A percentile compares a stretch with the other conserved stretches of the same genome.
These are phyloP conservation scores for Connochaetes taurinus DNA, from an alignment of 2,113 vertebrate species.

Conservation along the genomic window DNA sequence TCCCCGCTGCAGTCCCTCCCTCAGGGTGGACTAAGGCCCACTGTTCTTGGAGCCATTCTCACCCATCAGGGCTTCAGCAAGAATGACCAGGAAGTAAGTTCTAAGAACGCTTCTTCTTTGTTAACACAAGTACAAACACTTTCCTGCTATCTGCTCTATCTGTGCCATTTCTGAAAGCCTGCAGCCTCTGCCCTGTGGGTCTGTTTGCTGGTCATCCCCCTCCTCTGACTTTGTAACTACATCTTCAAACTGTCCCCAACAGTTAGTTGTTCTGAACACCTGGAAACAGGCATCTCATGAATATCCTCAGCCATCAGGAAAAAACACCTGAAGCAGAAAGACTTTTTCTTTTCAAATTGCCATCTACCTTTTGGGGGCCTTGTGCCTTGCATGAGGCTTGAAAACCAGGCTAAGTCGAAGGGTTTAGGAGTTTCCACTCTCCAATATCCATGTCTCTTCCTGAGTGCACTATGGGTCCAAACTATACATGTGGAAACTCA, in stretches of 20 bases:
- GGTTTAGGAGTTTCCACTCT: background rate
- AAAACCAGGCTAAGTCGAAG: background rate
- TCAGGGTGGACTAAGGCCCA: background rate
- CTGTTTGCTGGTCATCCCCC: background rate
- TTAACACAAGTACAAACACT: background rate
- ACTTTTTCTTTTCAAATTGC: background rate
- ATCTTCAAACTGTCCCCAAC: background rate
- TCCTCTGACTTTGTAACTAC: background rate
- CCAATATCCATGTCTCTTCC: background rate
- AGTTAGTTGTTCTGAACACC: background rate
- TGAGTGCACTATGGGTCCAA: background rate
- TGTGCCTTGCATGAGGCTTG: background rate
- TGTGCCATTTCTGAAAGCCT: background rate
- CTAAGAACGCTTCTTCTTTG: background rate
- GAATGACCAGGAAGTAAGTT: background rate
- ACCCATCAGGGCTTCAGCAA: background rate
- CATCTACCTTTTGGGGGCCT: background rate
- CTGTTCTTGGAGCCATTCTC: background rate
- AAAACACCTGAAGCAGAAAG: background rate
- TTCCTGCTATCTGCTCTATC: background rate
- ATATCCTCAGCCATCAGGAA: background rate
- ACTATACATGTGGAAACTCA: background rate
- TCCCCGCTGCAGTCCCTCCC: background rate
- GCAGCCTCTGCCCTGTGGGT: background rate
- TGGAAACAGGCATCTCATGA: background rate